Conservation (phyloP, 2,797 vertebrate genomes). For the Falco cherrug region DNA sequence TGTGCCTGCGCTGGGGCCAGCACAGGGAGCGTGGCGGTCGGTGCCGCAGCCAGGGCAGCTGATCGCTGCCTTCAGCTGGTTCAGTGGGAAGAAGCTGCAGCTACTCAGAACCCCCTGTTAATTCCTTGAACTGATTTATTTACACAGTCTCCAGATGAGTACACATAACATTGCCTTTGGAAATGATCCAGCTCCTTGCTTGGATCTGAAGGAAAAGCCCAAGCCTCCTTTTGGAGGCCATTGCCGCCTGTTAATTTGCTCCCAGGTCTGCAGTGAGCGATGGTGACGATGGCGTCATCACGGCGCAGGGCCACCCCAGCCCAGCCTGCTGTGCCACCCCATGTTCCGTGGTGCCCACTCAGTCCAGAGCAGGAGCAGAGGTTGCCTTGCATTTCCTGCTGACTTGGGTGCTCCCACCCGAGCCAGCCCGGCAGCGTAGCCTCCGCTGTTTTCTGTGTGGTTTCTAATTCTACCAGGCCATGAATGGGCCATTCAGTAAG, state of each 20-base stretch:
- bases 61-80: accelerated
- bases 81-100: neutral
- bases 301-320: neutral
- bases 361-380: accelerated
- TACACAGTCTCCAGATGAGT: conserved; percentile 13
- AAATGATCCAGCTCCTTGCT: neutral
- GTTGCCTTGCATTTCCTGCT: neutral
- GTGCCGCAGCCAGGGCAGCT: accelerated
- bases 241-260: neutral
- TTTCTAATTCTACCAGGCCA: neutral
- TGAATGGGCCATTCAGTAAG: neutral
- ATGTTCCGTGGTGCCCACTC: accelerated
- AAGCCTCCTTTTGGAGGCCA: neutral
- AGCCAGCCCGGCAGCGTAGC: neutral
- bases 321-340: accelerated
- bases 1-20: accelerated
- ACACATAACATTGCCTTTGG: conserved; percentile 24
- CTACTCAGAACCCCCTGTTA: neutral
- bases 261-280: neutral
- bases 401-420: neutral
- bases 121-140: conserved; percentile 33
- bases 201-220: neutral
- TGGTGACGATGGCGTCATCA: accelerated
- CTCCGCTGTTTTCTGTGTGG: neutral
- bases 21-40: accelerated